Conservation (phyloP, 2,888 invertebrate species). For the Lamellibrachia columna region DNA sequence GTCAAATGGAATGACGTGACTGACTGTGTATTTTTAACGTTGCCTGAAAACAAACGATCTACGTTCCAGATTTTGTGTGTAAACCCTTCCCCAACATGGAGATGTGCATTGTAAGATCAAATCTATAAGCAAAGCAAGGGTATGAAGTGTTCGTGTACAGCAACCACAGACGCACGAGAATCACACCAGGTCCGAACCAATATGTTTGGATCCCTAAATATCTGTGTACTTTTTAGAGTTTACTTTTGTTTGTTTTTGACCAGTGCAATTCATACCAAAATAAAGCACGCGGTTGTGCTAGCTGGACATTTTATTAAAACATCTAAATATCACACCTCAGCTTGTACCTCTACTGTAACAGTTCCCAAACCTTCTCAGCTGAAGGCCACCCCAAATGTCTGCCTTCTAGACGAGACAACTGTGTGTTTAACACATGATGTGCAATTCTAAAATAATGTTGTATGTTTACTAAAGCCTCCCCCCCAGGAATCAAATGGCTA, state of each 20-base stretch:
- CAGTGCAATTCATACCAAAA: not conserved
- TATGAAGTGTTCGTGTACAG: slow-evolving; percentile 56
- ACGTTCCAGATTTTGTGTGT: slow-evolving; percentile 76
- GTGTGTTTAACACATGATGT: no score
- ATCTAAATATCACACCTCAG: not conserved
- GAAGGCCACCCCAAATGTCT: no score
- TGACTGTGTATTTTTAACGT: not conserved
- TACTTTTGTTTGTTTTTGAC: not conserved
- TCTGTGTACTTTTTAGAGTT: not conserved
- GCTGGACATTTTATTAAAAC: not conserved
- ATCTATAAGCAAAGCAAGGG: slow-evolving; percentile 46
- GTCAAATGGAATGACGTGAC: no score
- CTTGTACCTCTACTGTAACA: not conserved
- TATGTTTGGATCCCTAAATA: not conserved
- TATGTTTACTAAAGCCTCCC: no score
- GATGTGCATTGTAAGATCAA: slow-evolving; percentile 56
- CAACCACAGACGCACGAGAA: slow-evolving; percentile 46
- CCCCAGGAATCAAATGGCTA: no score
- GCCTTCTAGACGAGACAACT: no score
- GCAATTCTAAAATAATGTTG: no score
- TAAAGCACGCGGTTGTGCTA: not conserved
- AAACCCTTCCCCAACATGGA: slow-evolving; percentile 72
- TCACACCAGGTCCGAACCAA: slow-evolving; percentile 47
- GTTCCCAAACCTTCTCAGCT: no score
- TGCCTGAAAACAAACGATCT: not conserved